These are phyloP conservation scores for Antedon mediterranea DNA, from an alignment of 53 echinoderm and acorn worm species.

Conservation along the genomic window DNA sequence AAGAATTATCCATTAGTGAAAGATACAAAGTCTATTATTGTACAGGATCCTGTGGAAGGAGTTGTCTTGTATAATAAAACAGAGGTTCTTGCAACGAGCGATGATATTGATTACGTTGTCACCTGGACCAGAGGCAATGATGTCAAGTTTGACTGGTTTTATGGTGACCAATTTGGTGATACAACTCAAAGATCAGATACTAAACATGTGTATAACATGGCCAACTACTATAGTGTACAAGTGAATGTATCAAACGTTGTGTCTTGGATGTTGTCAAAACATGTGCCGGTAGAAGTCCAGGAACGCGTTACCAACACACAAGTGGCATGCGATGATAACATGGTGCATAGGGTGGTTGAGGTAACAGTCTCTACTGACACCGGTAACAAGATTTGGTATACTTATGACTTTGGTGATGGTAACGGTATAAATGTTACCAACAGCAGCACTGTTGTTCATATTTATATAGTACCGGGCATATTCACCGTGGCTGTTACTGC, in stretches of 20 bases:
- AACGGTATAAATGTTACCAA: slow-evolving; percentile 6
- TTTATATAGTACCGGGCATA: slow-evolving; percentile 21
- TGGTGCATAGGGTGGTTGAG: slow-evolving; percentile 20
- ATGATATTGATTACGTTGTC: slow-evolving; percentile 29
- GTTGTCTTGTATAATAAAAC: slow-evolving; percentile 44
- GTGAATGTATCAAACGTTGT: slow-evolving; percentile 66
- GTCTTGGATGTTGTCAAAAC: slow-evolving; percentile 55
- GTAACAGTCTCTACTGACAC: slow-evolving; percentile 19
- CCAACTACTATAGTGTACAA: slow-evolving; percentile 34
- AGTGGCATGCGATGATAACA: slow-evolving; percentile 21
- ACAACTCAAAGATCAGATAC: slow-evolving; percentile 19
- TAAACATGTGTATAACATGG: slow-evolving; percentile 19
- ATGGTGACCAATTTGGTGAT: slow-evolving; percentile 33
- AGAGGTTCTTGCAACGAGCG: slow-evolving; percentile 47
- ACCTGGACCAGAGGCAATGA: slow-evolving; percentile 64
- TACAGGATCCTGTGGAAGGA: slow-evolving; percentile 69
- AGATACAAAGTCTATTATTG: slow-evolving; percentile 35
- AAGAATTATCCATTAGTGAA: slow-evolving; percentile 32
- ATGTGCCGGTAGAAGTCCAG: slow-evolving; percentile 36
- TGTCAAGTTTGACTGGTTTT: slow-evolving; percentile 56
- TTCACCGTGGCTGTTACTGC: slow-evolving; percentile 32
- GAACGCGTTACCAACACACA: slow-evolving; percentile 45
- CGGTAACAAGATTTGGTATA: slow-evolving; percentile 54
- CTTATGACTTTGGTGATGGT: slow-evolving; percentile 45
- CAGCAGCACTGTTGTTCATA: slow-evolving; percentile 11